Evolutionary conservation across 2,888 invertebrate species (phyloP).

Genomic region (Caenorhabditis afra): DNA sequence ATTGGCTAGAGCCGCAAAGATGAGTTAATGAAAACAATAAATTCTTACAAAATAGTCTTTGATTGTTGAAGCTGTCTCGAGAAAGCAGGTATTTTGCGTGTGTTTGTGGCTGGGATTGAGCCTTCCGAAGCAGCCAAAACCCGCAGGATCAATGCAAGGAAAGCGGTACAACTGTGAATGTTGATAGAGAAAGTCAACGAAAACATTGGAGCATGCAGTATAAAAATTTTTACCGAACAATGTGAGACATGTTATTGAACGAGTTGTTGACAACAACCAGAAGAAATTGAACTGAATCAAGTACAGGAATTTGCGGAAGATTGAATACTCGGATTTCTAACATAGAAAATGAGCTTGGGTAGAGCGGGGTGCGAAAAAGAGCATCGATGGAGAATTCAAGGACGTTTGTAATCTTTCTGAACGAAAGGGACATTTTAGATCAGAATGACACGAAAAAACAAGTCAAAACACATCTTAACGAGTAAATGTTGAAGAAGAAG

Average conservation of each 20-base stretch:
- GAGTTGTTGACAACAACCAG: no score
- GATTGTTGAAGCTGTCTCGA: not conserved
- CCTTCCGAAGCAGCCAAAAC: slow-evolving; percentile 8
- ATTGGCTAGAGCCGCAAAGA: no score
- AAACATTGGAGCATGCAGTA: not conserved
- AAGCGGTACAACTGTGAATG: not conserved
- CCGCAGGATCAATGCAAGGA: slow-evolving; percentile 3
- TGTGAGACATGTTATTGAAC: no score
- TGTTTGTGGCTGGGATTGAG: not conserved
- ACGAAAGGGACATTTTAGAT: slow-evolving; percentile 5
- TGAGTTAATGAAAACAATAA: no score
- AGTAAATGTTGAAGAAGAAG: not conserved
- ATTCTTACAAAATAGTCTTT: not conserved
- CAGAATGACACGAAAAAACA: slow-evolving; percentile 38
- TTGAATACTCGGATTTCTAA: slow-evolving; percentile 5
- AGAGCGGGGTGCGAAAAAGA: not conserved
- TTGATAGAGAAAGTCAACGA: not conserved
- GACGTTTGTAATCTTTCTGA: not conserved
- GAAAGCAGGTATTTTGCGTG: not conserved
- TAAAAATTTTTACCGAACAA: not conserved
- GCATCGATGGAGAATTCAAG: no score
- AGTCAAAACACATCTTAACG: not conserved
- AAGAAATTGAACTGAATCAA: no score
- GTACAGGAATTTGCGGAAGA: not conserved
- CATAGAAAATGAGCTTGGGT: slow-evolving; percentile 4